Evolutionary conservation across 2,888 invertebrate species (phyloP), one percentile per base, ranked within the genome.

Genomic region (Biston stratarius): DNA sequence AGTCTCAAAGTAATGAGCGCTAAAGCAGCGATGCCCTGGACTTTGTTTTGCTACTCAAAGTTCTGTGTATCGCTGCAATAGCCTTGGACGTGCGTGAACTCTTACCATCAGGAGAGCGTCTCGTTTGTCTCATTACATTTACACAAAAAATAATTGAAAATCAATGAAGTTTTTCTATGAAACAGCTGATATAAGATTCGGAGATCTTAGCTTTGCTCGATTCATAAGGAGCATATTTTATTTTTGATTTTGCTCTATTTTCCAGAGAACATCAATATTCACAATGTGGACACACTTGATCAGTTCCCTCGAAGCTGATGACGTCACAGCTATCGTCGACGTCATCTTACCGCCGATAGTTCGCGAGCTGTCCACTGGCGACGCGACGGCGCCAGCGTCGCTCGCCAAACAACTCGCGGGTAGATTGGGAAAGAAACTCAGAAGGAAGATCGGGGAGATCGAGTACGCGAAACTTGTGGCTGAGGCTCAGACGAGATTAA

Each of bases 211-310:
- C 12, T 57, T 33, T 10, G 45, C 36, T 33, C 1, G 57, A 45
- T 51, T 51, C 36, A 36, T 36, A 36, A 36, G 7, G 36, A 6
- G 36, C 7, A 8, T 38, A 38, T 38, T 9, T 58, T 9, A 36
- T 8, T 51, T 0, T 53, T 34, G 49, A 10, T 15, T 5, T n/a
- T 61, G 61, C 44, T 57, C 59, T 52, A 36, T 44, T 48, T 90
- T 94, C 1, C 87, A 97, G 97, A 95, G 98, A 74, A 95, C 95
- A 44, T 95, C 97, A 77, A 95, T 97, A 53, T 98, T 98, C 80
- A 97, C 97, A 75, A 98, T 97, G 95, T 96, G 97, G 77, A 97
- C 96, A 33, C 97, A 97, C 12, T 83, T 98, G 0, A 92, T 96
- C 10, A 94, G 96, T 24, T 95, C 96, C 0, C 83, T 98, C 34